These are phyloP conservation scores for Trinectes maculatus DNA, from an alignment of 2,113 vertebrate species.

Conservation along the genomic window DNA sequence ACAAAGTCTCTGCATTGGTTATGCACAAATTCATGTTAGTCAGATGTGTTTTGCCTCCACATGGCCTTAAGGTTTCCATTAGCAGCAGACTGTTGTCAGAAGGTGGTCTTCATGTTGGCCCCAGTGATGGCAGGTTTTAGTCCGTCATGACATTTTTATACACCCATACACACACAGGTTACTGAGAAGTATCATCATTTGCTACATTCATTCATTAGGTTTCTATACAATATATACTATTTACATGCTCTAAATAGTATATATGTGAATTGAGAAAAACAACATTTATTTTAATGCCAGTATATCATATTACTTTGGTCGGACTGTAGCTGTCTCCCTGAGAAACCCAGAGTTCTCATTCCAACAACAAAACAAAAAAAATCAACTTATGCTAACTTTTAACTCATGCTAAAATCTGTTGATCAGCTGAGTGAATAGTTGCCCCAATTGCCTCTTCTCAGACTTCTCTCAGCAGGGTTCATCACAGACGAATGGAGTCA, in stretches of 20 bases:
- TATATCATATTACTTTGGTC: too few relatives aligned
- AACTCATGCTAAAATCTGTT: too few relatives aligned
- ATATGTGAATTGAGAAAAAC: too few relatives aligned
- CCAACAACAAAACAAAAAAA: neutral
- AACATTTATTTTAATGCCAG: too few relatives aligned
- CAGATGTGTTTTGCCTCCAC: conserved; percentile 57
- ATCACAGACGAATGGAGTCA: conserved; percentile 72
- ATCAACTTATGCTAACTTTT: too few relatives aligned
- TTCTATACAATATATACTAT: too few relatives aligned
- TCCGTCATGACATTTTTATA: conserved; percentile 21
- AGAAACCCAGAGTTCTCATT: conserved; percentile 2
- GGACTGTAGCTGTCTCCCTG: too few relatives aligned
- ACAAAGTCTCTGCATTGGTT: conserved; percentile 58
- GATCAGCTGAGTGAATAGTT: conserved; percentile 48
- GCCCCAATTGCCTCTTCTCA: conserved; percentile 36
- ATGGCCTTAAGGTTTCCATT: conserved; percentile 73
- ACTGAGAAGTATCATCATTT: conserved; percentile 12
- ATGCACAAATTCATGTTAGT: conserved; percentile 68
- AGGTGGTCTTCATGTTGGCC: conserved; percentile 62
- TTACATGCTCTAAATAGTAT: too few relatives aligned
- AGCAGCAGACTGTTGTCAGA: conserved; percentile 62
- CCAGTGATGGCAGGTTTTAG: conserved; percentile 47
- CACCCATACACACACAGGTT: conserved; percentile 21
- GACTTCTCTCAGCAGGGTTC: conserved; percentile 68
- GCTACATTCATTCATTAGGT: too few relatives aligned